phyloP scores from a whole-genome alignment of 2,797 vertebrate genomes.

The Ctenopoma kingsleyae region DNA sequence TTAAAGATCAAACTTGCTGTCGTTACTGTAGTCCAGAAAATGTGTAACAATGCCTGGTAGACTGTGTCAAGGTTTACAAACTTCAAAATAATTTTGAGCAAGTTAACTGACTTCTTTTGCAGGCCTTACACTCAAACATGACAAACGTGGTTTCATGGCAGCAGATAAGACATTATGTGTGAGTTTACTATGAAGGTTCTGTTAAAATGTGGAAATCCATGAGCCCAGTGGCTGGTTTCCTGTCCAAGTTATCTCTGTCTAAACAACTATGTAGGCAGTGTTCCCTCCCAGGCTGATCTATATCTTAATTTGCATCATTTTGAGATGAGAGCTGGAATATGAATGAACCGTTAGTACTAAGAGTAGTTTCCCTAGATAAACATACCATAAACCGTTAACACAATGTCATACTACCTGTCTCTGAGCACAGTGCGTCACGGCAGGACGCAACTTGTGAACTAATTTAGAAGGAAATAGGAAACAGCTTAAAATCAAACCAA shows the following conservation, averaged over 20 bases:
- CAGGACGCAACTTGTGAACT: background rate
- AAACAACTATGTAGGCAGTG: background rate
- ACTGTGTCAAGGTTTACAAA: background rate
- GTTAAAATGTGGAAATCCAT: slow-evolving; percentile 14
- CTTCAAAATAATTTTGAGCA: slow-evolving; percentile 14
- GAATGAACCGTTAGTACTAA: slow-evolving; percentile 37
- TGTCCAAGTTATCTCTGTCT: background rate
- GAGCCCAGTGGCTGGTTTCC: slow-evolving; percentile 1
- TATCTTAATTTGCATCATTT: slow-evolving; percentile 51
- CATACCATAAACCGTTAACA: slow-evolving; percentile 10
- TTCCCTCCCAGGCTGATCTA: slow-evolving; percentile 21
- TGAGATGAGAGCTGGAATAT: slow-evolving; percentile 20
- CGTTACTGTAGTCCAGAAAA: slow-evolving; percentile 18
- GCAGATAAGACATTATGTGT: slow-evolving; percentile 1
- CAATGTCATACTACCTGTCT: background rate
- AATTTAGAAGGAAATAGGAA: background rate
- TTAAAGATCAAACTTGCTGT: slow-evolving; percentile 27
- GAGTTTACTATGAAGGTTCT: background rate
- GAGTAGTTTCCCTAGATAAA: slow-evolving; percentile 32
- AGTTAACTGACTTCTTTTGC: slow-evolving; percentile 19
- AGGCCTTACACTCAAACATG: background rate
- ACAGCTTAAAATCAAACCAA: background rate
- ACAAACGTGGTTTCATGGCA: slow-evolving; percentile 14
- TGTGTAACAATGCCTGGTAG: slow-evolving; percentile 9
- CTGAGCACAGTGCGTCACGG: background rate